A percentile compares a stretch with the other conserved stretches of the same genome.
These are phyloP conservation scores for Corvus hawaiiensis DNA, from an alignment of 2,113 vertebrate genomes.

Conservation along the genomic window DNA sequence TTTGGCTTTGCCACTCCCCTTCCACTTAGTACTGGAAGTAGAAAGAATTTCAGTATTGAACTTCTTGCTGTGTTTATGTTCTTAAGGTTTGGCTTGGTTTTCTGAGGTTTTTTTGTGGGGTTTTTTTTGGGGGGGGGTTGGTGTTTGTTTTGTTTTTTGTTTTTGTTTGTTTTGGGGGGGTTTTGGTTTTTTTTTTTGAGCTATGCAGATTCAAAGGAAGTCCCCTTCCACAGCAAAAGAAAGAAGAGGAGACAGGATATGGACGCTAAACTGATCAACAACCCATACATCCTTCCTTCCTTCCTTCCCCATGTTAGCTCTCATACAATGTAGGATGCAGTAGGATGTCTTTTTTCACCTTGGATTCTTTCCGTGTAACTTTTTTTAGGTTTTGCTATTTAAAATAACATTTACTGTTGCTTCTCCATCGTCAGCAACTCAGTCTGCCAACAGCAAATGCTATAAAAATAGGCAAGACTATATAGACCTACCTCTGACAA, in stretches of 20 bases:
- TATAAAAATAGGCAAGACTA: not conserved
- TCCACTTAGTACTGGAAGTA: not conserved
- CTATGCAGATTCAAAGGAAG: constrained; percentile 8
- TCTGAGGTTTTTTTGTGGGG: not conserved
- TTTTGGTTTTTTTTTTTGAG: not conserved
- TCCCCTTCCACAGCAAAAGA: constrained; percentile 18
- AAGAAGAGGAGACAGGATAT: constrained; percentile 38
- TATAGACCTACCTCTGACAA: not conserved
- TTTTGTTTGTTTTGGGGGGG: not conserved
- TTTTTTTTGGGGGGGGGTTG: not conserved
- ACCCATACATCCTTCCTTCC: not conserved
- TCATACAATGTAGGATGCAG: not conserved
- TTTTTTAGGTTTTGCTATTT: constrained; percentile 11
- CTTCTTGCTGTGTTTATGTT: not conserved
- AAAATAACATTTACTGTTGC: not conserved
- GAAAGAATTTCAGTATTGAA: not conserved
- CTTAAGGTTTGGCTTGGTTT: not conserved
- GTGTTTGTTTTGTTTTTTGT: no score
- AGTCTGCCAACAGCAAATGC: not conserved
- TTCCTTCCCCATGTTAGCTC: not conserved
- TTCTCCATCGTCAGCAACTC: not conserved
- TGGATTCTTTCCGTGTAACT: not conserved
- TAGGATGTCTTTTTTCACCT: constrained; percentile 29
- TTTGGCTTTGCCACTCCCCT: not conserved
- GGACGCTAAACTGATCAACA: not conserved